phyloP scores from a whole-genome alignment of 2,113 vertebrate species.

The Sprattus sprattus region DNA sequence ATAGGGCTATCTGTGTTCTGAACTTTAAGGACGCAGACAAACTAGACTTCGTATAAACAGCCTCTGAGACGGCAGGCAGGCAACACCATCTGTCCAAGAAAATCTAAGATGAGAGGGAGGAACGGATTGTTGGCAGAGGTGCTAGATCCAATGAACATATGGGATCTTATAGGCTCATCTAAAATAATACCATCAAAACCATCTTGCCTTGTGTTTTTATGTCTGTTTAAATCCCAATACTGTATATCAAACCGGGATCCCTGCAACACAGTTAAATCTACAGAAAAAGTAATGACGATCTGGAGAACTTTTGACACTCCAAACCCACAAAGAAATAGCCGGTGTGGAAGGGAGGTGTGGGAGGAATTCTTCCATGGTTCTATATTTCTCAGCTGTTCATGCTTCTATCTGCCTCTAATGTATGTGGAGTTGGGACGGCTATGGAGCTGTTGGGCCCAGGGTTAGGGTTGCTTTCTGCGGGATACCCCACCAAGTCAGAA shows the following conservation, averaged over 20 bases:
- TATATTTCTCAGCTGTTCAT: background rate
- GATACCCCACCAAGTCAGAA: slow-evolving; percentile 3
- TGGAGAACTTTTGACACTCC: background rate
- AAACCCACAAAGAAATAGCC: background rate
- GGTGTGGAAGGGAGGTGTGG: background rate
- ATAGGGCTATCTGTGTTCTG: too few species aligned
- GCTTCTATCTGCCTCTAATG: background rate
- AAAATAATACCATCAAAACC: background rate
- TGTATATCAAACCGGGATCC: background rate
- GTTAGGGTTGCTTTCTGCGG: background rate
- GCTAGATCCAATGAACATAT: background rate
- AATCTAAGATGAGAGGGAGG: background rate
- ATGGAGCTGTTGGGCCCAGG: background rate
- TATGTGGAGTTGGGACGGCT: background rate
- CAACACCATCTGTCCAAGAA: slow-evolving; percentile 12
- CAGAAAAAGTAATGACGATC: background rate
- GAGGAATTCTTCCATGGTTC: background rate
- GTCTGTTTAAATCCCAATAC: background rate
- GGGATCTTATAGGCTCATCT: background rate
- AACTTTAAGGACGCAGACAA: too few species aligned
- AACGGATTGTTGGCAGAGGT: background rate
- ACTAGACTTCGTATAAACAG: too few species aligned
- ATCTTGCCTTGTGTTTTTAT: background rate
- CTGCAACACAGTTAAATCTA: background rate
- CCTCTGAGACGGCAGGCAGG: background rate